A percentile compares a stretch with the other conserved stretches of the same genome.
Conservation (phyloP, 2,113 vertebrate genomes). For the Cynoglossus semilaevis region DNA sequence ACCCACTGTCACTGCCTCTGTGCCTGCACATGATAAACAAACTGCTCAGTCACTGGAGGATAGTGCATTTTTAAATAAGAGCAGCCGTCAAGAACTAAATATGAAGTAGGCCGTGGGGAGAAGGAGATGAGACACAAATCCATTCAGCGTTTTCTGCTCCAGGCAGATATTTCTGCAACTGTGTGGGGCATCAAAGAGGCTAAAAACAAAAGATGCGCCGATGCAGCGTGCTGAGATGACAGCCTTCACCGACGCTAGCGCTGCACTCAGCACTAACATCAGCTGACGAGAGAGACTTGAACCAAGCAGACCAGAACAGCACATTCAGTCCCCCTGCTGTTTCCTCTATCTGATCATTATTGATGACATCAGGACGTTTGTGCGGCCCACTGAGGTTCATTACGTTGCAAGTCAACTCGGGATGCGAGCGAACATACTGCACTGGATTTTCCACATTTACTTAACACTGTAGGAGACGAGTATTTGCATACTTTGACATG, state of each 20-base stretch:
- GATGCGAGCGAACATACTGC: slow-evolving; percentile 42
- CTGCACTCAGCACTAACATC: slow-evolving; percentile 60
- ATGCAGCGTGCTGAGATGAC: slow-evolving; percentile 65
- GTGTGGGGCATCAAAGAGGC: slow-evolving; percentile 60
- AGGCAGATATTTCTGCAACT: slow-evolving; percentile 55
- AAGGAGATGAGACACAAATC: slow-evolving; percentile 58
- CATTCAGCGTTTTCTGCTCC: slow-evolving; percentile 66
- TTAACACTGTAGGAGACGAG: slow-evolving; percentile 5
- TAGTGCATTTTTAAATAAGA: slow-evolving; percentile 47
- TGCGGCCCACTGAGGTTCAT: slow-evolving; percentile 46
- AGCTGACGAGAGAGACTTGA: slow-evolving; percentile 59
- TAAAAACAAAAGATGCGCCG: slow-evolving; percentile 65
- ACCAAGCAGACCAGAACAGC: slow-evolving; percentile 57
- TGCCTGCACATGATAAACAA: no score
- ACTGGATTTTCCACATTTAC: slow-evolving; percentile 43
- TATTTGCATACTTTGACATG: slow-evolving; percentile 48
- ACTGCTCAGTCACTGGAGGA: no score
- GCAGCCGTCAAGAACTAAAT: slow-evolving; percentile 64
- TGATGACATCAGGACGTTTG: slow-evolving; percentile 61
- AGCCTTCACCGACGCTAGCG: slow-evolving; percentile 50
- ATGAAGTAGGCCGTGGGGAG: slow-evolving; percentile 27
- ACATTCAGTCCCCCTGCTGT: slow-evolving; percentile 38
- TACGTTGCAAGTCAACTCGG: slow-evolving; percentile 55
- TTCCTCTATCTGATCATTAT: slow-evolving; percentile 48
- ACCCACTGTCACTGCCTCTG: no score